Conservation (phyloP, 1,140 invertebrate species). For the Microplitis demolitor region DNA sequence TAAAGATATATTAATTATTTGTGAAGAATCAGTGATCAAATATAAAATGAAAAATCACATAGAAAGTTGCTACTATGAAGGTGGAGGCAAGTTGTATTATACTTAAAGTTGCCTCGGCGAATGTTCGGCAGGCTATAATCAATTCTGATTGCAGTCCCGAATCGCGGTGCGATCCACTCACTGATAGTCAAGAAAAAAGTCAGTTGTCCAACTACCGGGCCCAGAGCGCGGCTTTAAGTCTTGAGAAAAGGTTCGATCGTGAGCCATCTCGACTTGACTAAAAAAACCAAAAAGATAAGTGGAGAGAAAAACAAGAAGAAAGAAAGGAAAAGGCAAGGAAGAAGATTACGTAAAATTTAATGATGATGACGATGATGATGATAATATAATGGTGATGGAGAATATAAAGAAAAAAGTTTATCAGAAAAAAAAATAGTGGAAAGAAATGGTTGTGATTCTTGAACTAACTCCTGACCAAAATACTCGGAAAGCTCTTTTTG, state of each 20-base stretch:
- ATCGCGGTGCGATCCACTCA: constrained; percentile 55
- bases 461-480: too few species aligned
- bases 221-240: constrained; percentile 31
- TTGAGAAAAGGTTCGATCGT: background rate
- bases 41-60: constrained; percentile 4
- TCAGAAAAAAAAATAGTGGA: too few species aligned
- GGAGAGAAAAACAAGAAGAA: constrained; percentile 24
- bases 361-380: constrained; percentile 21
- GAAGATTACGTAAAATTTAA: constrained; percentile 25
- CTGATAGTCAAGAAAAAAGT: constrained; percentile 54
- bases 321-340: constrained; percentile 17
- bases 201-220: constrained; percentile 53
- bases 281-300: constrained; percentile 1
- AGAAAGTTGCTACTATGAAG: constrained; percentile 23
- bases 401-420: constrained; percentile 17
- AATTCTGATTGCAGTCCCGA: constrained; percentile 60
- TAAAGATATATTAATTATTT: background rate
- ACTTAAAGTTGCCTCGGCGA: constrained; percentile 46
- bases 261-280: background rate
- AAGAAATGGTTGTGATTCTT: too few species aligned
- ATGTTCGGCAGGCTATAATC: constrained; percentile 63
- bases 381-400: background rate
- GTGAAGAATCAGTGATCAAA: background rate
- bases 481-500: too few species aligned
- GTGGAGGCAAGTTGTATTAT: constrained; percentile 58